Evolutionary conservation across 1,140 invertebrate species (phyloP).

Genomic region (Latrodectus geometricus): DNA sequence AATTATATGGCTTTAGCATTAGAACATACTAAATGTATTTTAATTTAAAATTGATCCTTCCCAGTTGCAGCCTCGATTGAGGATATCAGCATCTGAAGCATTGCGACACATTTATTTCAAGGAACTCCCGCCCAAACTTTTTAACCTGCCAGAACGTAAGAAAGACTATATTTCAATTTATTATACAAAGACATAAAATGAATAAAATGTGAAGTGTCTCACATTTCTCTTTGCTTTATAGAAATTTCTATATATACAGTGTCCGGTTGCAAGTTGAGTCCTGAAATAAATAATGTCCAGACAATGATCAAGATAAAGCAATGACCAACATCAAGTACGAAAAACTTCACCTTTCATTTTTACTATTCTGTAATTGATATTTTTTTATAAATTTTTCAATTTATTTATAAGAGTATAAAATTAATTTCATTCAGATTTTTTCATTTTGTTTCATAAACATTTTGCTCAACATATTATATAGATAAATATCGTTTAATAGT

Average conservation of each 20-base stretch:
- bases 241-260: constrained; percentile 63
- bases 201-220: neutral
- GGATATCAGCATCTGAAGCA: constrained; percentile 89
- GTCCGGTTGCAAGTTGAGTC: constrained; percentile 61
- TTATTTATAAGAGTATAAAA: too few species aligned
- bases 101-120: constrained; percentile 91
- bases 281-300: constrained; percentile 60
- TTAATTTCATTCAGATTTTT: too few species aligned
- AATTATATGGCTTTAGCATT: too few species aligned
- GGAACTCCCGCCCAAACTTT: constrained; percentile 87
- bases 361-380: neutral
- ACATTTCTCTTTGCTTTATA: constrained; percentile 14
- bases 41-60: constrained; percentile 40
- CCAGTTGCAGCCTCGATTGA: constrained; percentile 86
- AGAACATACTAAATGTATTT: neutral
- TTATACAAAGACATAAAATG: too few species aligned
- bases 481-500: too few species aligned
- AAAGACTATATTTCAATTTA: too few species aligned
- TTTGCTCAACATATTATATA: too few species aligned
- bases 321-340: constrained; percentile 51
- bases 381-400: too few species aligned
- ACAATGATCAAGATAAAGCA: constrained; percentile 56
- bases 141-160: constrained; percentile 90
- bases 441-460: too few species aligned
- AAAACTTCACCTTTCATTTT: neutral